Conservation (phyloP, 2,113 vertebrate species). For the Lycaon pictus region DNA sequence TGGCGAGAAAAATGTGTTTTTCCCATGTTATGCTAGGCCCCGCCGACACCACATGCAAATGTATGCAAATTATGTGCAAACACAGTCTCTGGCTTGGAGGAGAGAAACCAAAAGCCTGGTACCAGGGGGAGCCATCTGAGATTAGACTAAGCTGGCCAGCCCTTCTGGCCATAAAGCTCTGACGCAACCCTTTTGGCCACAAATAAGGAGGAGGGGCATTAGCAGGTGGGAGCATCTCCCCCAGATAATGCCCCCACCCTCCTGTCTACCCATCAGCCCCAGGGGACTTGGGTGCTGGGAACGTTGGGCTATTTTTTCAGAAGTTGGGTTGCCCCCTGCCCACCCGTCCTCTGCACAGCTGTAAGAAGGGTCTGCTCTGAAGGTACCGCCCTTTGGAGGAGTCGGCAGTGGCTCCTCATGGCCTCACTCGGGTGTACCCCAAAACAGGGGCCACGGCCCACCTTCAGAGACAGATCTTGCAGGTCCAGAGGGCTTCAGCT, state of each 20-base stretch:
- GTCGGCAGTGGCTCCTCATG: accelerated
- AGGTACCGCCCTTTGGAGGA: background rate
- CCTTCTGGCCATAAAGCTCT: background rate
- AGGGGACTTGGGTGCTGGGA: background rate
- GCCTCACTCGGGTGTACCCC: background rate
- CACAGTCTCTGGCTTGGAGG: background rate
- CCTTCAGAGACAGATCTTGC: background rate
- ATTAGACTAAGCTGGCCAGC: background rate
- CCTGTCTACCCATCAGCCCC: background rate
- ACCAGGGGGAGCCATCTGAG: background rate
- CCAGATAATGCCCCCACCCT: background rate
- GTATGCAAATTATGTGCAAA: conserved; percentile 76
- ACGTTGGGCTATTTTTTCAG: background rate
- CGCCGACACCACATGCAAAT: conserved; percentile 68
- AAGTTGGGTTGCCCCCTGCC: background rate
- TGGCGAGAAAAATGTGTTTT: conserved; percentile 67
- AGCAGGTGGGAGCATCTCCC: background rate
- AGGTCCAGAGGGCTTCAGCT: background rate
- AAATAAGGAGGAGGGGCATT: background rate
- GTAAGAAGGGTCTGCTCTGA: background rate
- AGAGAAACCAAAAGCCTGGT: conserved; percentile 55
- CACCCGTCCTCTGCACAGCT: background rate
- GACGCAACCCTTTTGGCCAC: background rate
- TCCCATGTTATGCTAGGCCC: conserved; percentile 16
- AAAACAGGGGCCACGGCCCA: background rate